A percentile compares a stretch with the other conserved stretches of the same genome.
Evolutionary conservation across 1,140 invertebrate genomes (phyloP).

Genomic region (Drosophila bifasciata): DNA sequence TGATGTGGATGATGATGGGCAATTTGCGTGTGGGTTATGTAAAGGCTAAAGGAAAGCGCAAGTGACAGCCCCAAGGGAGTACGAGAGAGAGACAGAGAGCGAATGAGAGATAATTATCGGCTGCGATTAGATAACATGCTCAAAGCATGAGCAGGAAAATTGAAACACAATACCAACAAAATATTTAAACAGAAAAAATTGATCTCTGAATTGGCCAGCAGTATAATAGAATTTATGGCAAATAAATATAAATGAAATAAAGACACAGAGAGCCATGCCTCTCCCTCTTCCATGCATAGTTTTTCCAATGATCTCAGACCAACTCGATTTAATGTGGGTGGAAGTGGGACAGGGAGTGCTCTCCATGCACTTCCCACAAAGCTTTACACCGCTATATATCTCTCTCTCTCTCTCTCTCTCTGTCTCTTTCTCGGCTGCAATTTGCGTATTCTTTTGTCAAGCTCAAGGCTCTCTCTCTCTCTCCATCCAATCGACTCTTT

Average conservation of each 20-base stretch:
- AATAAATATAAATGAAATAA: no score
- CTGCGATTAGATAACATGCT: conserved; percentile 28
- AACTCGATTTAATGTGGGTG: conserved; percentile 29
- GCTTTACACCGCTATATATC: no score
- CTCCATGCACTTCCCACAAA: conserved; percentile 32
- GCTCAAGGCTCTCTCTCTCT: conserved; percentile 49
- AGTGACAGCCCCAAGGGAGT: conserved; percentile 11
- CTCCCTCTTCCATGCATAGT: no score
- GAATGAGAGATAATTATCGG: conserved; percentile 18
- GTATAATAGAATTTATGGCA: background rate
- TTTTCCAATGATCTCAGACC: background rate
- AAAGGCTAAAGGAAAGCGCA: conserved; percentile 48
- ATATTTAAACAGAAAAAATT: background rate
- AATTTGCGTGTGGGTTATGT: conserved; percentile 46
- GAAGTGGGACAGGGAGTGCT: conserved; percentile 33
- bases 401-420: conserved; percentile 2
- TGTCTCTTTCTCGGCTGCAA: conserved; percentile 1
- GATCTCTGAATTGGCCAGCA: background rate
- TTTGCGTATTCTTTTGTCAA: conserved; percentile 49
- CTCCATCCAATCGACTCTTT: conserved; percentile 10
- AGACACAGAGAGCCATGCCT: no score
- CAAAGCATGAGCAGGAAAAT: no score
- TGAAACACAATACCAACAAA: conserved; percentile 38
- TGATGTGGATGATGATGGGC: conserved; percentile 30
- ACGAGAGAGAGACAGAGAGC: conserved; percentile 25